Conservation (phyloP, 2,797 vertebrate genomes). For the Accipiter minullus region DNA sequence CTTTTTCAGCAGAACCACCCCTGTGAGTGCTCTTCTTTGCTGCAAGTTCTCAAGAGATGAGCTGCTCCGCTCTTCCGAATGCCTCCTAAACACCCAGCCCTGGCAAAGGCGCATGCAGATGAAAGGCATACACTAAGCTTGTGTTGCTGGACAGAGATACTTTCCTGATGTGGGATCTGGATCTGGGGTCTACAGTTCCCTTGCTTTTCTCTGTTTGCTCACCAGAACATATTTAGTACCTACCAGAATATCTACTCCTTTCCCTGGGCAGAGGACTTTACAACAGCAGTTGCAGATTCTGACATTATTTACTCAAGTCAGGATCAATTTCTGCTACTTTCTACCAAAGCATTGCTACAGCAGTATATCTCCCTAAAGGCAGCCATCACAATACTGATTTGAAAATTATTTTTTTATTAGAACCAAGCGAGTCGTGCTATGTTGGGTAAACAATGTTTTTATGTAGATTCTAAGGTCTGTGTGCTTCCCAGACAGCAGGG, state of each 20-base stretch:
- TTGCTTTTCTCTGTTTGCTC: neutral
- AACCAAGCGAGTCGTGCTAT: neutral
- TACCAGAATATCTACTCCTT: neutral
- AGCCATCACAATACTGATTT: neutral
- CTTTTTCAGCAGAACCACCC: neutral
- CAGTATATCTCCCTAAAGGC: neutral
- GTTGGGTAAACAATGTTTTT: neutral
- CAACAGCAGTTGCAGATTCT: neutral
- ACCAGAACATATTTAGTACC: neutral
- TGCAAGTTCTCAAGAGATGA: neutral
- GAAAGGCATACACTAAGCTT: neutral
- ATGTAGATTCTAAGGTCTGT: neutral
- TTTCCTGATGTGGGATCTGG: neutral
- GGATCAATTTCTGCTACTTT: neutral
- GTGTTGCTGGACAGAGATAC: neutral
- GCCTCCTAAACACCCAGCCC: neutral
- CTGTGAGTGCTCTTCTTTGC: neutral
- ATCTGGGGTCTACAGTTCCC: neutral
- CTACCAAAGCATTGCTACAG: neutral
- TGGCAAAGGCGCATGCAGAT: neutral
- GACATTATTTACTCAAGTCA: neutral
- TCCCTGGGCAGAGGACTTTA: neutral
- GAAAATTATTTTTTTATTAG: neutral
- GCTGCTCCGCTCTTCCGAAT: neutral
- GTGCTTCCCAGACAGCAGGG: neutral